Percentiles rank a stretch among this genome's conserved stretches.
phyloP scores from a whole-genome alignment of 1,140 invertebrate species.

The Lepidurus apus region DNA sequence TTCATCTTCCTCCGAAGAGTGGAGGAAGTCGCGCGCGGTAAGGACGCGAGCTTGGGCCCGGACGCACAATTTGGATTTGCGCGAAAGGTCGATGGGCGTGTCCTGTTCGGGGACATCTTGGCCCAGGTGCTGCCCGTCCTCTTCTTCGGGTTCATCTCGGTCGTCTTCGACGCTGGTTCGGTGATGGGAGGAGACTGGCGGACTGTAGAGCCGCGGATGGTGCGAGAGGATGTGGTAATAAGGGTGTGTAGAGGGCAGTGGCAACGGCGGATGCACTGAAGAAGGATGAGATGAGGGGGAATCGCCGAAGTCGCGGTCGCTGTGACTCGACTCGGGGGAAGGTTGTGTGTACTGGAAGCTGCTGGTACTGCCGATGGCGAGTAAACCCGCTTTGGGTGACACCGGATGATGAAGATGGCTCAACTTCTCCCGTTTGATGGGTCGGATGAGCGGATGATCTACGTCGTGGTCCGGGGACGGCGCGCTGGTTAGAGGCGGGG shows the following conservation, averaged over 20 bases:
- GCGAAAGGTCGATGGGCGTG: slow-evolving; percentile 41
- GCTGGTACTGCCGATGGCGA: slow-evolving; percentile 20
- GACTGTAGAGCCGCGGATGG: slow-evolving; percentile 1
- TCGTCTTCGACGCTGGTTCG: neutral
- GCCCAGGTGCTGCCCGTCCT: neutral
- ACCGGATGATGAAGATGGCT: slow-evolving; percentile 3
- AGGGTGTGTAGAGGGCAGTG: neutral
- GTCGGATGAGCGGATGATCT: neutral
- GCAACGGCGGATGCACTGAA: slow-evolving; percentile 6
- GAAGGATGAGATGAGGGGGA: neutral
- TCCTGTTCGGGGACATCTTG: slow-evolving; percentile 41
- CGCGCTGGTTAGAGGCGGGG: neutral
- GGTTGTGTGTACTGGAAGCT: slow-evolving; percentile 17
- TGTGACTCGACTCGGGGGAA: neutral
- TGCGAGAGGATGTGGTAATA: neutral
- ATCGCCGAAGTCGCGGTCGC: slow-evolving; percentile 19
- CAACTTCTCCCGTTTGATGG: neutral
- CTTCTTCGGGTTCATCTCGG: neutral
- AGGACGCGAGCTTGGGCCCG: neutral
- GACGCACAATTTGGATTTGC: slow-evolving; percentile 16
- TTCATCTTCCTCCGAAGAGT: slow-evolving; percentile 3
- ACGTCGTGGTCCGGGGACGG: neutral
- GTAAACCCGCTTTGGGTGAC: slow-evolving; percentile 1
- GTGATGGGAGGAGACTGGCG: neutral
- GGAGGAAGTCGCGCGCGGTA: slow-evolving; percentile 3